Evolutionary conservation across 2,888 invertebrate genomes (phyloP), one percentile per base, ranked within the genome.

Genomic region (Chydorus sphaericus): DNA sequence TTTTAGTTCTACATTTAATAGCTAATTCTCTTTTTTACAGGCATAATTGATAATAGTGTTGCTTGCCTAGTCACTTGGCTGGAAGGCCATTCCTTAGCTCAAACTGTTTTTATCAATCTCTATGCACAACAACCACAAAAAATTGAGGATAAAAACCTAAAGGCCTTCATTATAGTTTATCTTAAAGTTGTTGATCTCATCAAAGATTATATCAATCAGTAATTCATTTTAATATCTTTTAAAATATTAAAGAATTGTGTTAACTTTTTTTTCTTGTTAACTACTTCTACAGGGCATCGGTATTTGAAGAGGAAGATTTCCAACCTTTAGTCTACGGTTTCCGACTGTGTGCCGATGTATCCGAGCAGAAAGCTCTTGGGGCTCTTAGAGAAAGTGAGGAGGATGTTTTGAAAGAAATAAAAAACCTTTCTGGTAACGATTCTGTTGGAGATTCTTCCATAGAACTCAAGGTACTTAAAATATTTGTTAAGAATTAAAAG

Each of bases 11-110:
- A 44, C 23, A 28, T 29, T 16, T n/a, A n/a, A n/a, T n/a, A n/a
- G 4, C 28, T 48, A 29, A 36, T 57, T 18, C 53, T 38, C 23
- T 39, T 7, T 39, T 23, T 48, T 36, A 83, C 58, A 77, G 83
- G 90, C 31, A 84, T 96, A 33, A 89, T 96, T 63, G 97, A 98
- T 75, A 86, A 89, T 0, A 87, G 94, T 6, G 79, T 90, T 66
- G 85, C 93, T 1, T 92, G 94, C 67, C 77, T 97, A 63, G 93
- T 93, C 1, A 93, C 96, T 0, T 98, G 97, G 96, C 70, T 98
- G 16, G 96, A 98, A 70, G 97, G 97, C 0, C 90, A 92, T 67
- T 92, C 90, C 0, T 76, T 96, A 61, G 94, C 93, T 6, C 96
- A 97, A 73, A 97, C 97, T 2, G 86, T 97, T 8, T 94, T 96